Evolutionary conservation across 2,888 invertebrate species (phyloP), one percentile per base, ranked within the genome.

Genomic region (Vesta saturnalis): DNA sequence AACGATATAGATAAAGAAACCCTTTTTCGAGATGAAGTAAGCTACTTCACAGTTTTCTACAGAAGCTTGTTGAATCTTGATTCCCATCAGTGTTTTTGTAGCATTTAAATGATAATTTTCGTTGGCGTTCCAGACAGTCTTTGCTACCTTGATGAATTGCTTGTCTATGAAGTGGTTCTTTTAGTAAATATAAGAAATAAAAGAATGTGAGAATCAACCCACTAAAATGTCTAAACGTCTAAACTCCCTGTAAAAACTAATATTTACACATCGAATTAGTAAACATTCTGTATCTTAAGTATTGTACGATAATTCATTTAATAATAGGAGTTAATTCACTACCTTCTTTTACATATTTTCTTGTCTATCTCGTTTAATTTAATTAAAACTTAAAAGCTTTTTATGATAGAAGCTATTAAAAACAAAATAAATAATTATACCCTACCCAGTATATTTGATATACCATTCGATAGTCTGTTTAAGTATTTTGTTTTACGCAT

Each of bases 81-180:
- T 69, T 70, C 72, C 63, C 73, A 62, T 76, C 73, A 74, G 67
- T 76, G 76, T 78, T 80, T 79, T 79, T 77, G 76, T 78, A 78
- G 75, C 78, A 80, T 79, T 79, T 77, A 78, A 79, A 80, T 78
- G 78, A 79, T 79, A 79, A 79, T 79, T 79, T 75, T 75, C 73
- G 70, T 72, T 74, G 71, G 71, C 70, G 76, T 76, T 72, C 74
- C 71, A 74, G 75, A 74, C 75, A 68, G 74, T 66, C 65, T 47
- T 56, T 55, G 66, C 64, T 62, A 64, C 64, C 73, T 70, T 72
- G 72, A 72, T 72, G 72, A 64, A 72, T 72, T 63, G 68, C 62
- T 46, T 70, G 72, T 68, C 64, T 64, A 58, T 63, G 65, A 70
- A 68, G 72, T 65, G 63, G 69, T 58, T 61, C 67, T 67, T 58